Conservation (phyloP, 2,888 invertebrate genomes). For the Cheilosia vernalis region DNA sequence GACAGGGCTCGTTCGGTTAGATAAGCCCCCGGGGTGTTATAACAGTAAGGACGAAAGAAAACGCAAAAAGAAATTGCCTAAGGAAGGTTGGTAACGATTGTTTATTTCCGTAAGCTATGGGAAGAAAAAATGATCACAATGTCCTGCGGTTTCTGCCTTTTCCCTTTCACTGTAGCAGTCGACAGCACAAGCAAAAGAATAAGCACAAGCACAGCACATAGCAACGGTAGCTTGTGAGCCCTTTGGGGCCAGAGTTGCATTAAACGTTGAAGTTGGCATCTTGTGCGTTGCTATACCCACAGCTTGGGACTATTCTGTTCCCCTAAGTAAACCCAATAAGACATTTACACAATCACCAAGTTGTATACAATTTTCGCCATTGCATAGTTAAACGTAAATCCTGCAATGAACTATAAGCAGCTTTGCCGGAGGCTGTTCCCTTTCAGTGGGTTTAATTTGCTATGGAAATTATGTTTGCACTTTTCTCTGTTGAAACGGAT, state of each 20-base stretch:
- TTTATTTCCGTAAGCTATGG: constrained; percentile 19
- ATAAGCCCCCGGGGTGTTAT: constrained; percentile 47
- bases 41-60: constrained; percentile 7
- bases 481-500: constrained; percentile 11
- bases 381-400: constrained; percentile 17
- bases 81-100: constrained; percentile 13
- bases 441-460: constrained; percentile 54
- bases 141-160: constrained; percentile 44
- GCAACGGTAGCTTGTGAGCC: too few relatives aligned
- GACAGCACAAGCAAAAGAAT: too few relatives aligned
- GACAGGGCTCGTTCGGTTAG: constrained; percentile 16
- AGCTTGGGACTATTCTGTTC: neutral
- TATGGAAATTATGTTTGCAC: constrained; percentile 62
- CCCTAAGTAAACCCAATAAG: constrained; percentile 31
- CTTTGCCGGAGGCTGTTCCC: constrained; percentile 33
- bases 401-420: constrained; percentile 7
- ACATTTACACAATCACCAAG: constrained; percentile 30
- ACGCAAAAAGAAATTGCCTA: constrained; percentile 28
- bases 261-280: constrained; percentile 26
- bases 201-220: too few relatives aligned
- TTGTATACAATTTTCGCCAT: constrained; percentile 13
- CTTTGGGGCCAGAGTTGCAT: constrained; percentile 43
- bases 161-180: constrained; percentile 7
- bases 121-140: constrained; percentile 36
- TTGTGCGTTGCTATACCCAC: neutral